phyloP scores from a whole-genome alignment of 2,113 vertebrate species.

The Perca schrenkii region DNA sequence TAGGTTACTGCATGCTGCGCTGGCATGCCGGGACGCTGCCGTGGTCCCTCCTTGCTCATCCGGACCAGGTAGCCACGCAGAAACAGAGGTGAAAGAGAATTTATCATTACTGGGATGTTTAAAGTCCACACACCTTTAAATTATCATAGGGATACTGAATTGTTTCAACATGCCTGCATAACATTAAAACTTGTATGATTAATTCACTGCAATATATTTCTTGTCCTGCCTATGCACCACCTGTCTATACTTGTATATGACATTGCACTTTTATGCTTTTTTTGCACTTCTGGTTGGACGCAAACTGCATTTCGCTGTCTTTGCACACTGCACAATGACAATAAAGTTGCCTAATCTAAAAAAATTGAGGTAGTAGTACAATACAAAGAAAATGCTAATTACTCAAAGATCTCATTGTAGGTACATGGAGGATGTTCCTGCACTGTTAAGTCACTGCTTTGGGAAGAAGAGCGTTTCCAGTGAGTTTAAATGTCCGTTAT shows the following conservation, averaged over 20 bases:
- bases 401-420: conserved; percentile 59
- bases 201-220: no score
- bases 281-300: no score
- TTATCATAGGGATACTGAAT: background rate
- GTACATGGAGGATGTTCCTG: conserved; percentile 81
- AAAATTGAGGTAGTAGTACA: background rate
- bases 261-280: no score
- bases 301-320: no score
- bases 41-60: conserved; percentile 84
- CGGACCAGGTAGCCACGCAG: conserved; percentile 80
- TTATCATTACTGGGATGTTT: background rate
- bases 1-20: conserved; percentile 93
- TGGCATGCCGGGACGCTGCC: conserved; percentile 91
- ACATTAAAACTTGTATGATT: background rate
- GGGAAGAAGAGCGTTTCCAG: conserved; percentile 75
- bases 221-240: no score
- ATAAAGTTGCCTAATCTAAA: no score
- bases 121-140: background rate
- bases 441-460: conserved; percentile 83
- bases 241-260: no score
- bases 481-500: conserved; percentile 57
- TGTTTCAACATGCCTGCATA: background rate
- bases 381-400: background rate
- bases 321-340: no score
- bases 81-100: conserved; percentile 87